phyloP scores from a whole-genome alignment of 2,113 vertebrate genomes.

The Eulemur macaco region DNA sequence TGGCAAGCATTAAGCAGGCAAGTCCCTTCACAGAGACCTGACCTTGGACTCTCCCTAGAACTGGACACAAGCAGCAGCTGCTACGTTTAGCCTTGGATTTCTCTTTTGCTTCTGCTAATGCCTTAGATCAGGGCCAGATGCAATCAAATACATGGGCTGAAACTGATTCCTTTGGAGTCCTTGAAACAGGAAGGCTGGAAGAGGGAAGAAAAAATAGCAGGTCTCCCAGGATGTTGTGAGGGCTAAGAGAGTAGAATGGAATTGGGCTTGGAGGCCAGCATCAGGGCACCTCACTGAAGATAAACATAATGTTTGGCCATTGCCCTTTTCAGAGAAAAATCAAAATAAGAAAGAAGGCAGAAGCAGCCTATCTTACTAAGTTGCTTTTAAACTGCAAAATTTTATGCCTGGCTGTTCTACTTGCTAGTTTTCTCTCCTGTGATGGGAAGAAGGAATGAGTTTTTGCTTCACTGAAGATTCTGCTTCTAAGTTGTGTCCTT shows the following conservation, averaged over 20 bases:
- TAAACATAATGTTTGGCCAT: neutral
- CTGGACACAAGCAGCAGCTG: neutral
- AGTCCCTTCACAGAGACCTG: neutral
- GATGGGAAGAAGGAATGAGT: conserved; percentile 48
- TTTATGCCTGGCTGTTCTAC: neutral
- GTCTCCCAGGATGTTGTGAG: neutral
- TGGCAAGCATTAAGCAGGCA: neutral
- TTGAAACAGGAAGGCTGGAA: conserved; percentile 44
- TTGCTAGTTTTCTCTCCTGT: neutral
- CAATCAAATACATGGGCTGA: neutral
- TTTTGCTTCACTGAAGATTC: conserved; percentile 71
- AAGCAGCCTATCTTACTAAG: neutral
- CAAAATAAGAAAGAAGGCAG: neutral
- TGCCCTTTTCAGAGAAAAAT: conserved; percentile 31
- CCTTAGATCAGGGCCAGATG: neutral
- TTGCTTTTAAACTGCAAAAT: neutral
- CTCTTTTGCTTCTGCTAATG: conserved; percentile 22
- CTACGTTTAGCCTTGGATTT: neutral
- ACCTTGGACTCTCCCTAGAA: neutral
- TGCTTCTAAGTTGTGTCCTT: conserved; percentile 30
- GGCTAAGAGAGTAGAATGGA: neutral
- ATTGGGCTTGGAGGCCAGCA: neutral
- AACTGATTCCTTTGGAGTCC: conserved; percentile 29
- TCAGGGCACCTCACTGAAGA: neutral
- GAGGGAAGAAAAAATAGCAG: neutral